Conservation (phyloP, 2,113 vertebrate species). For the Saimiri boliviensis region DNA sequence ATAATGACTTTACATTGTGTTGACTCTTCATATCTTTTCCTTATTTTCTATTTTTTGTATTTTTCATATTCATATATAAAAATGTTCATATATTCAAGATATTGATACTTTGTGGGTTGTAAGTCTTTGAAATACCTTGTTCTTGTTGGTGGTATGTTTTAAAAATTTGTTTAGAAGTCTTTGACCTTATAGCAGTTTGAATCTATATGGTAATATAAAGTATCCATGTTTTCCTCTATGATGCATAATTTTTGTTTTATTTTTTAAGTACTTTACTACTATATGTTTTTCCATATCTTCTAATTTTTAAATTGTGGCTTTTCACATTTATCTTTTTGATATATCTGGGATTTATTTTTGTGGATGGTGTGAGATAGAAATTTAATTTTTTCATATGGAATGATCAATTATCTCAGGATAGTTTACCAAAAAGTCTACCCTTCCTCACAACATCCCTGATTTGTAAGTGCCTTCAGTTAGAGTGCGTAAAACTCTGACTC, state of each 20-base stretch:
- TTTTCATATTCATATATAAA: neutral
- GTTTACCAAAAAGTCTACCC: neutral
- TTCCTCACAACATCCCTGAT: neutral
- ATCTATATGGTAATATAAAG: neutral
- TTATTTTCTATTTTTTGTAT: neutral
- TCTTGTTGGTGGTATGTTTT: neutral
- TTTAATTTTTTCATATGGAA: neutral
- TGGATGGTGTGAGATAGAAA: slow-evolving; percentile 13
- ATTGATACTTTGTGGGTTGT: neutral
- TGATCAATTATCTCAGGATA: neutral
- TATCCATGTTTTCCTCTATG: neutral
- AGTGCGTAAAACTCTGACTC: neutral
- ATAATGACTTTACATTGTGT: neutral
- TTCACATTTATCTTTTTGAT: neutral
- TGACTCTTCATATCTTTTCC: neutral
- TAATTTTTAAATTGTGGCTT: slow-evolving; percentile 9
- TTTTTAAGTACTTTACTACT: neutral
- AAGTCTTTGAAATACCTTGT: neutral
- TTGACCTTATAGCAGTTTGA: neutral
- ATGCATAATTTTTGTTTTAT: neutral
- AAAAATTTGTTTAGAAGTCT: neutral
- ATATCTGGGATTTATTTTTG: neutral
- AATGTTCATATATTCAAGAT: neutral
- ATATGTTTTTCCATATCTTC: neutral
- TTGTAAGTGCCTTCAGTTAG: neutral